Evolutionary conservation across 2,797 vertebrate species (phyloP).

Genomic region (Monodelphis domestica): DNA sequence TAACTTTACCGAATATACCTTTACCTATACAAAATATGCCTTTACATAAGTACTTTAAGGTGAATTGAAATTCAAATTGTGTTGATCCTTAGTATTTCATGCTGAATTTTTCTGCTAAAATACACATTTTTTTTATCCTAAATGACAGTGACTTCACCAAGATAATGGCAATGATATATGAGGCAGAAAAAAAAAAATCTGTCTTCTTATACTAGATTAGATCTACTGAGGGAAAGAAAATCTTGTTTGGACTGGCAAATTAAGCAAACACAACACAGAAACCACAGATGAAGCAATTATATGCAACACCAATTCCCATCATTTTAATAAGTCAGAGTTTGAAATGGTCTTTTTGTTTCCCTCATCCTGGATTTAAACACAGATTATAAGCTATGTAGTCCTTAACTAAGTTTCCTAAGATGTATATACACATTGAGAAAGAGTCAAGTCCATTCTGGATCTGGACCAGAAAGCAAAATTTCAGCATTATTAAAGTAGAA

Average conservation of each 20-base stretch:
- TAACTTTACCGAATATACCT: no score
- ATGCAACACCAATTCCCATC: slow-evolving; percentile 13
- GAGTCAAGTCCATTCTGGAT: background rate
- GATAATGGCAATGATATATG: slow-evolving; percentile 45
- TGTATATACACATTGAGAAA: slow-evolving; percentile 13
- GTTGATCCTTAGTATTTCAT: slow-evolving; percentile 34
- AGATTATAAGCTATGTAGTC: slow-evolving; percentile 42
- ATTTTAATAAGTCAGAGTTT: slow-evolving; percentile 62
- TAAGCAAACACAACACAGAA: slow-evolving; percentile 54
- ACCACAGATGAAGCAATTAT: slow-evolving; percentile 3
- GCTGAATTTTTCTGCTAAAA: slow-evolving; percentile 32
- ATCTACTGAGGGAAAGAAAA: slow-evolving; percentile 60
- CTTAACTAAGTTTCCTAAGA: slow-evolving; percentile 37
- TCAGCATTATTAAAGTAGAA: slow-evolving; percentile 20
- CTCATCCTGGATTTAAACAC: slow-evolving; percentile 33
- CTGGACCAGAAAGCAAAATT: slow-evolving; percentile 35
- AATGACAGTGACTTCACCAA: slow-evolving; percentile 67
- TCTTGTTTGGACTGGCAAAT: slow-evolving; percentile 59
- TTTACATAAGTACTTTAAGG: background rate
- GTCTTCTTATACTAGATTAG: slow-evolving; percentile 56
- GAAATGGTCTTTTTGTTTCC: slow-evolving; percentile 34
- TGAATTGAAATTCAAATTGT: background rate
- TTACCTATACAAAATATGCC: no score
- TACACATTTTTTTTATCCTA: slow-evolving; percentile 52
- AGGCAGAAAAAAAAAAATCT: slow-evolving; percentile 40